Percentiles rank a stretch among this genome's conserved stretches.
Evolutionary conservation across 2,797 vertebrate genomes (phyloP).

Genomic region (Phrynocephalus vlangalii): DNA sequence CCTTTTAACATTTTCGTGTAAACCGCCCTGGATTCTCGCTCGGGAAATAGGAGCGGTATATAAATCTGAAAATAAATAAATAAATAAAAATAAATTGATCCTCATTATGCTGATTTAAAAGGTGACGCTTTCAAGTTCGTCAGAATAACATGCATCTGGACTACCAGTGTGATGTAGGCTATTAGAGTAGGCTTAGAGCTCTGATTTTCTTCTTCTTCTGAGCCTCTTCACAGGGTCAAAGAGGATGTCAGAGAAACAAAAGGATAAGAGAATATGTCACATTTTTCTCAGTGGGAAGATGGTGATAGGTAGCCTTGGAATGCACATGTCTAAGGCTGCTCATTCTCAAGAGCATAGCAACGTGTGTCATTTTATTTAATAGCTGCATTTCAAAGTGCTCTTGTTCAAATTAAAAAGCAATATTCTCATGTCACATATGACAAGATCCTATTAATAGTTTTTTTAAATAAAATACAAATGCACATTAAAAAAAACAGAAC

Average conservation of each 20-base stretch:
- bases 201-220: background rate
- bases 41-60: no score
- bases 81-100: background rate
- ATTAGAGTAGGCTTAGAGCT: background rate
- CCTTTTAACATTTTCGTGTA: no score
- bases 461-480: background rate
- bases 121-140: background rate
- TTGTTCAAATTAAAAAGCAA: constrained; percentile 2
- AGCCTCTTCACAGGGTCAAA: background rate
- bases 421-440: background rate
- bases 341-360: background rate
- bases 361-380: background rate
- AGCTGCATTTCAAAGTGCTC: background rate
- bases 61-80: no score
- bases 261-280: background rate
- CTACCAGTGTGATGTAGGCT: background rate
- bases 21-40: no score
- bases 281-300: background rate
- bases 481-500: background rate
- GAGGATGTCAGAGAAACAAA: background rate
- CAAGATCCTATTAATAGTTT: background rate
- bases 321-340: background rate
- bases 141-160: background rate
- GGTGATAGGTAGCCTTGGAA: background rate
- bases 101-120: background rate